Conservation (phyloP, 2,888 invertebrate species). For the Drosophila macrospina region DNA sequence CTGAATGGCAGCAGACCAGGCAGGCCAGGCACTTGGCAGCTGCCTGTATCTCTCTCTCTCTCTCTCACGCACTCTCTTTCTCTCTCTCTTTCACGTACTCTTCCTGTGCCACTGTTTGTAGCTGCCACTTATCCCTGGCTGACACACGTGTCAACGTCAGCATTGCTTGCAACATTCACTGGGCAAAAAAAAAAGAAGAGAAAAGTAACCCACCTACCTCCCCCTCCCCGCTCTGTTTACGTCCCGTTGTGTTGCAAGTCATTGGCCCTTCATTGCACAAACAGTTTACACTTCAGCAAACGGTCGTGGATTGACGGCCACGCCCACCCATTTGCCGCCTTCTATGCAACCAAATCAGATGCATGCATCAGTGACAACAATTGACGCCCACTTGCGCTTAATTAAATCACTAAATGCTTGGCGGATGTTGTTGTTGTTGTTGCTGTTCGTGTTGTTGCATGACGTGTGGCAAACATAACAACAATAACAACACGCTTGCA, state of each 20-base stretch:
- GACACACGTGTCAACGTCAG: slow-evolving; percentile 62
- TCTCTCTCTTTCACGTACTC: too few species aligned
- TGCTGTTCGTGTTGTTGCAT: slow-evolving; percentile 22
- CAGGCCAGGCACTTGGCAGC: slow-evolving; percentile 32
- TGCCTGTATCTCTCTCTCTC: slow-evolving; percentile 5
- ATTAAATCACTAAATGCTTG: slow-evolving; percentile 73
- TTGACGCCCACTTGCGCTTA: slow-evolving; percentile 70
- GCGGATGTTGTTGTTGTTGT: slow-evolving; percentile 55
- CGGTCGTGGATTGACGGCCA: slow-evolving; percentile 49
- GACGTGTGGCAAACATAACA: slow-evolving; percentile 29
- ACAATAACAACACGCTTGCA: slow-evolving; percentile 22
- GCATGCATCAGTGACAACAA: slow-evolving; percentile 31
- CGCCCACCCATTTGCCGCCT: slow-evolving; percentile 36
- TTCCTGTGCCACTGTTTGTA: slow-evolving; percentile 16
- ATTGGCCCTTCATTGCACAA: slow-evolving; percentile 64
- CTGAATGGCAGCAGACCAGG: slow-evolving; percentile 21
- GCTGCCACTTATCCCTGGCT: slow-evolving; percentile 45
- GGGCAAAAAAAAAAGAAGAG: too few species aligned
- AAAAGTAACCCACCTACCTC: slow-evolving; percentile 9
- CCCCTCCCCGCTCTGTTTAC: not conserved
- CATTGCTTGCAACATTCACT: slow-evolving; percentile 39
- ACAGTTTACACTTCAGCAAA: slow-evolving; percentile 62
- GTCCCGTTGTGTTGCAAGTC: slow-evolving; percentile 60
- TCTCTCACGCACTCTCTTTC: not conserved
- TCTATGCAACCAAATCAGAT: not conserved